Conservation (phyloP, 2,888 invertebrate species). For the Aspidiotus rigidus region DNA sequence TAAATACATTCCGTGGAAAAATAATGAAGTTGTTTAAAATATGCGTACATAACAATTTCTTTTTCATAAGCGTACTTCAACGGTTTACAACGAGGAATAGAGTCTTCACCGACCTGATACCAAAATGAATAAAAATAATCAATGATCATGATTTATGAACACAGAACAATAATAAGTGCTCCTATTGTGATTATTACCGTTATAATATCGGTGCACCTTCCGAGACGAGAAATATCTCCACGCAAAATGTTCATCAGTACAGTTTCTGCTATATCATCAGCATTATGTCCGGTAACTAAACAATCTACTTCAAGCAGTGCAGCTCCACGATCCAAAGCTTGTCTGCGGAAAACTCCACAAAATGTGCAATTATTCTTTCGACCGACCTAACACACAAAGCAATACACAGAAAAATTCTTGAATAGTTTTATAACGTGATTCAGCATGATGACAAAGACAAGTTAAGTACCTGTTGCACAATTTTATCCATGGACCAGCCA, state of each 20-base stretch:
- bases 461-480: constrained; percentile 64
- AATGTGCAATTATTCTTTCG: constrained; percentile 95
- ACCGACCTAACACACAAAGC: constrained; percentile 50
- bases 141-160: constrained; percentile 7
- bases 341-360: constrained; percentile 89
- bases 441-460: background rate
- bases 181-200: constrained; percentile 58
- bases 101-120: constrained; percentile 60
- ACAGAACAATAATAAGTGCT: background rate
- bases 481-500: constrained; percentile 99
- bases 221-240: constrained; percentile 88
- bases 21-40: constrained; percentile 89
- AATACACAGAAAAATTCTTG: too few relatives aligned
- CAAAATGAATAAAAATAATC: constrained; percentile 40
- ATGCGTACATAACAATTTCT: constrained; percentile 99
- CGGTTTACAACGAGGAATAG: constrained; percentile 87
- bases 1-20: constrained; percentile 99
- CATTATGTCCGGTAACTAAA: constrained; percentile 94
- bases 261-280: constrained; percentile 97
- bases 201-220: constrained; percentile 80
- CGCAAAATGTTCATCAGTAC: constrained; percentile 94
- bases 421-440: too few relatives aligned
- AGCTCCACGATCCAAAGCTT: constrained; percentile 93
- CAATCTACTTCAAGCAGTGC: constrained; percentile 76
- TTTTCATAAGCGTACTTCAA: constrained; percentile 97